These are phyloP conservation scores for Amiota mariae DNA, from an alignment of 2,888 invertebrate genomes.

Conservation along the genomic window DNA sequence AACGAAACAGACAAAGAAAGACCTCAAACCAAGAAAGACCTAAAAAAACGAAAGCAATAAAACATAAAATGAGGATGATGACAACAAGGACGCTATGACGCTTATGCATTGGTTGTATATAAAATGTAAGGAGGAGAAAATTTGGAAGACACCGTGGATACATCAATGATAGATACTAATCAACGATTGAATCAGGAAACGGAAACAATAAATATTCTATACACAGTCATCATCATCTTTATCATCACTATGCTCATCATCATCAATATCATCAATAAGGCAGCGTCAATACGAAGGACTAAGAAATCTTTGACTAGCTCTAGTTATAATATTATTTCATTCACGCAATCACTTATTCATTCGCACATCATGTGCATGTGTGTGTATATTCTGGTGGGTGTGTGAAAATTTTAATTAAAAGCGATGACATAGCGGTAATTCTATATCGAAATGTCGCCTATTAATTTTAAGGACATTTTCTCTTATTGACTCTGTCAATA, in stretches of 20 bases:
- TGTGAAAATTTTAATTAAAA: slow-evolving; percentile 70
- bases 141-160: slow-evolving; percentile 17
- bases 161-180: slow-evolving; percentile 59
- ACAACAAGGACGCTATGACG: slow-evolving; percentile 9
- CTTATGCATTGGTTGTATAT: too few relatives aligned
- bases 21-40: too few relatives aligned
- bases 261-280: not conserved
- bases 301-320: not conserved
- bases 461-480: slow-evolving; percentile 68
- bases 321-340: too few relatives aligned
- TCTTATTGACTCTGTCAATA: slow-evolving; percentile 69
- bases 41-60: not conserved
- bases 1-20: not conserved
- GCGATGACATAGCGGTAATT: slow-evolving; percentile 72
- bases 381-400: slow-evolving; percentile 15
- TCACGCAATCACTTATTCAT: too few relatives aligned
- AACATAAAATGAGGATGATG: not conserved
- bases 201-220: slow-evolving; percentile 62
- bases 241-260: too few relatives aligned
- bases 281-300: slow-evolving; percentile 9
- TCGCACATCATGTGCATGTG: not conserved
- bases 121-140: too few relatives aligned
- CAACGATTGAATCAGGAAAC: slow-evolving; percentile 58
- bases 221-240: slow-evolving; percentile 2
- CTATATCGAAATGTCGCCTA: slow-evolving; percentile 69